Base-by-base conservation (phyloP, 2,888 invertebrate genomes). In the Eilema caniola region DNA sequence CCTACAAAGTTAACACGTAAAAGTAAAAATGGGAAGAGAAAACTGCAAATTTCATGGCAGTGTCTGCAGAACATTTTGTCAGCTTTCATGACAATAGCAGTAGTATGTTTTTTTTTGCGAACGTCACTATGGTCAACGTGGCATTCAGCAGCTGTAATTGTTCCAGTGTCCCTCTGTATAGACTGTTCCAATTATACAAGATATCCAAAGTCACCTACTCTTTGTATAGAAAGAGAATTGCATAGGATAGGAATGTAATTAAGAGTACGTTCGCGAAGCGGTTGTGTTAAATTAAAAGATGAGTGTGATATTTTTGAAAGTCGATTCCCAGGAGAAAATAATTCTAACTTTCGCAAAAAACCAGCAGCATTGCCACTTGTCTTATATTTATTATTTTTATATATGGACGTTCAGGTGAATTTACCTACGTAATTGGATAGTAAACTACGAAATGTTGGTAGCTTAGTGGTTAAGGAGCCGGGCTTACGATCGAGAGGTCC, bases 141-240 rank as follows among this genome's bases (percentile, higher is more conserved):
- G 71, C 80, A 80, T 76, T 73, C 77, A 72, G 64, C 71, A 66
- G 65, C 64, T 69, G 70, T 80, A 80, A 80, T 82, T 80, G 80
- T 69, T 57, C 70, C 68, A 71, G 70, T 67, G 72, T 72, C 67
- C 69, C 70, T 62, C 20, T 47, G 20, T 20, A 70, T 69, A 81
- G 74, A 62, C 62, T 71, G 77, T 66, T 63, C 77, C 80, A 80
- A 79, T 80, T 80, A 80, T 71, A 66, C 64, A 68, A 62, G 28
- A 70, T 72, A 67, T 71, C 70, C 72, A 70, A 72, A 57, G 61
- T 72, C 63, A 66, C 59, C 37, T 33, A 66, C 33, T 11, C 25
- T 65, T 53, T 67, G 67, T 70, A 72, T 73, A 72, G 73, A n/a
- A n/a, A n/a, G n/a, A n/a, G n/a, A n/a, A n/a, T n/a, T n/a, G n/a